These are phyloP conservation scores for Phataginus tetradactyla DNA, from an alignment of 2,797 vertebrate genomes.

Conservation along the genomic window DNA sequence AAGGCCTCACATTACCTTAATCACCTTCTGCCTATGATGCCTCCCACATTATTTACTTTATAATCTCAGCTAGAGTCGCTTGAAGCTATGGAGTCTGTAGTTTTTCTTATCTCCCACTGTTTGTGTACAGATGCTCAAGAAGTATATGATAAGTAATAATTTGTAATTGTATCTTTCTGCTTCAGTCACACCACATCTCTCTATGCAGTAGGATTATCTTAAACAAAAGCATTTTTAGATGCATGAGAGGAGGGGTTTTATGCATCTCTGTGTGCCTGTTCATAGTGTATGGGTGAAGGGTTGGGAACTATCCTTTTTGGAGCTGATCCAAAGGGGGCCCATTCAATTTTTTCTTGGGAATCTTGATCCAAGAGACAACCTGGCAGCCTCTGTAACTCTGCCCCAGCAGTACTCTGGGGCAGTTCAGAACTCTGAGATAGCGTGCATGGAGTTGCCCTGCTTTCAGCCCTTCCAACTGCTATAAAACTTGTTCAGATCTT, in stretches of 20 bases:
- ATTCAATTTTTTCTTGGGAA: not conserved
- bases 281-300: not conserved
- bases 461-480: not conserved
- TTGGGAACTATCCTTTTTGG: not conserved
- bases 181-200: not conserved
- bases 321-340: not conserved
- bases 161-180: not conserved
- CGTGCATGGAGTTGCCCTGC: not conserved
- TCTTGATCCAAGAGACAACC: not conserved
- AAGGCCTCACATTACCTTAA: not conserved
- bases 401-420: not conserved
- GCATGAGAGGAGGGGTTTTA: not conserved
- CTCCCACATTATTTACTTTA: not conserved
- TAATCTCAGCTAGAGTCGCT: not conserved
- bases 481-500: not conserved
- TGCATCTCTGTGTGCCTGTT: not conserved
- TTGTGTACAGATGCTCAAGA: constrained; percentile 3
- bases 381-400: not conserved
- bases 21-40: not conserved
- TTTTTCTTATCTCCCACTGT: not conserved
- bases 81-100: not conserved
- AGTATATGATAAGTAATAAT: constrained; percentile 3
- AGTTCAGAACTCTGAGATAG: not conserved
- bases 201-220: not conserved
- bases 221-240: not conserved